phyloP scores from a whole-genome alignment of 2,113 vertebrate genomes.

The Alligator mississippiensis region DNA sequence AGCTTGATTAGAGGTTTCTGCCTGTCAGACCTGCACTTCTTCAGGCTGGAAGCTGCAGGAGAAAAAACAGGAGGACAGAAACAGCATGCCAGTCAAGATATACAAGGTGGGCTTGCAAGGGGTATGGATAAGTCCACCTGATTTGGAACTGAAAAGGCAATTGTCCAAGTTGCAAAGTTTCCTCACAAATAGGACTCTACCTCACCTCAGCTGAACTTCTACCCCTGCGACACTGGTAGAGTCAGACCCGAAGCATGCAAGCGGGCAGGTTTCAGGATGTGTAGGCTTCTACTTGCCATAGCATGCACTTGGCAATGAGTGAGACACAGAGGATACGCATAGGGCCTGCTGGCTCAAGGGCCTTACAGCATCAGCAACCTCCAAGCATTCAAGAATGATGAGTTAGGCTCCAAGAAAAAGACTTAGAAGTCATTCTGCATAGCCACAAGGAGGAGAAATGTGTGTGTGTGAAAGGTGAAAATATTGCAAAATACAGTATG shows the following conservation, averaged over 20 bases:
- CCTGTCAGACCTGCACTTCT: background rate
- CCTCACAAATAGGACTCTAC: background rate
- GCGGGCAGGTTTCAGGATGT: fast-evolving
- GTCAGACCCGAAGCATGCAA: background rate
- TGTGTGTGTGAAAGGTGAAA: background rate
- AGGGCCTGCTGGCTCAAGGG: background rate
- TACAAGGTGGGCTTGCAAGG: background rate
- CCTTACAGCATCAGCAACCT: background rate
- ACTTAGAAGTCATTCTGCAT: background rate
- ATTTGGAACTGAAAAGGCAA: background rate
- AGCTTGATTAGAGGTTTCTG: background rate
- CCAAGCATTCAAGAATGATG: background rate
- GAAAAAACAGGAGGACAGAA: fast-evolving
- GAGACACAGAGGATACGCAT: background rate
- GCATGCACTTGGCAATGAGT: fast-evolving
- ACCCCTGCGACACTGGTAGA: background rate
- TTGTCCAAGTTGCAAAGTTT: background rate
- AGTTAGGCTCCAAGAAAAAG: background rate
- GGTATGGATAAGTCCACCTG: background rate
- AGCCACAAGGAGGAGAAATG: too few relatives aligned
- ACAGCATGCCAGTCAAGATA: background rate
- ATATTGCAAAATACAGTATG: background rate
- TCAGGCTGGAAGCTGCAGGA: background rate
- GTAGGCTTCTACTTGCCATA: fast-evolving
- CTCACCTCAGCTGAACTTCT: background rate